Evolutionary conservation across 2,888 invertebrate species (phyloP), one percentile per base, ranked within the genome.

Genomic region (Heliconius charithonia): DNA sequence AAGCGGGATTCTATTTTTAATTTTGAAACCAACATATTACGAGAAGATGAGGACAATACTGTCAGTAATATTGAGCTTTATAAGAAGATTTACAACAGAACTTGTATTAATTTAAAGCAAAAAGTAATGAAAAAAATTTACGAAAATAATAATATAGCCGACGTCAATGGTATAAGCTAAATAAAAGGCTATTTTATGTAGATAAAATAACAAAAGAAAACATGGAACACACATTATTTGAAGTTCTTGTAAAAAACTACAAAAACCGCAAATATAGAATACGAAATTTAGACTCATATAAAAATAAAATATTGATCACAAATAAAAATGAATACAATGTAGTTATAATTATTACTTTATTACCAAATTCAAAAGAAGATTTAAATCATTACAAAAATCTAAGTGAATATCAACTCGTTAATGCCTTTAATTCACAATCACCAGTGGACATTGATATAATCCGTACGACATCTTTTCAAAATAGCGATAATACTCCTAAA

Each of bases 401-500:
- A 37, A 81, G 79, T 75, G 84, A 85, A 72, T 78, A 81, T 25
- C 86, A 89, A 79, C 51, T 92, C 16, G 85, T 88, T 63, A 80
- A 85, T 25, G 84, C 84, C 10, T 80, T 93, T 0, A 62, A 84
- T 65, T 83, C 83, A 6, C 86, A 86, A 56, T 84, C 86, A 4
- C 82, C 85, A 2, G 85, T 93, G 67, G 89, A 92, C 71, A 91
- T 94, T 79, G 90, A 93, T 83, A 87, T 94, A 27, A 89, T 92
- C 63, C 89, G 91, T 81, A 84, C 87, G 4, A 87, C 83, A 80
- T 80, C 82, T 32, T 81, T 81, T n/a, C 81, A 82, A 79, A 81
- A 83, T 70, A 86, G 80, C n/a, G 80, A 85, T 51, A 81, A 83
- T 72, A 79, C 74, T 41, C 9, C 76, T 4, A 83, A 81, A 59